A percentile compares a stretch with the other conserved stretches of the same genome.
Conservation (phyloP, 2,113 vertebrate genomes). For the Oreotrochilus melanogaster region DNA sequence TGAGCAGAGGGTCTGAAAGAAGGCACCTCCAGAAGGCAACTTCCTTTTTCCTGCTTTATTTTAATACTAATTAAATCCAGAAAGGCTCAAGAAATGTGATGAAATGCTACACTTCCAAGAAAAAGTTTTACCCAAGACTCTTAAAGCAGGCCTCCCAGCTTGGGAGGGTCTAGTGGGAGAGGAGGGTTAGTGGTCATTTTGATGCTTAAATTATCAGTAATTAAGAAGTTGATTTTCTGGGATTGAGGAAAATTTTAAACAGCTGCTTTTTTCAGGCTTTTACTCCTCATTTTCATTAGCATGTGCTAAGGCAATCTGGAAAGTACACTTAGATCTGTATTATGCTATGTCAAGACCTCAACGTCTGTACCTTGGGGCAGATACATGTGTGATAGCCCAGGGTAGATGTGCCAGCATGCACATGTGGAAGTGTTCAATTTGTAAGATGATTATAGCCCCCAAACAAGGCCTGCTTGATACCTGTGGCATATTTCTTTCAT, state of each 20-base stretch:
- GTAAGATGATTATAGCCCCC: constrained; percentile 80
- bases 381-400: constrained; percentile 60
- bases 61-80: constrained; percentile 68
- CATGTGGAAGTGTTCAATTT: constrained; percentile 86
- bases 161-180: constrained; percentile 47
- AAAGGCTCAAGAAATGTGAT: constrained; percentile 21
- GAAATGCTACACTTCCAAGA: constrained; percentile 30
- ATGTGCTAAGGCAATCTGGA: constrained; percentile 66
- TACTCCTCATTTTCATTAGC: constrained; percentile 52
- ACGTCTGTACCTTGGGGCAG: constrained; percentile 66
- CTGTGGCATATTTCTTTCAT: constrained; percentile 78
- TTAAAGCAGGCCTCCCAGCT: constrained; percentile 34
- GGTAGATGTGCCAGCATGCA: constrained; percentile 76
- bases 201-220: constrained; percentile 72
- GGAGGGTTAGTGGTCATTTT: constrained; percentile 53
- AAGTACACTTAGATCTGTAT: constrained; percentile 53
- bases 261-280: constrained; percentile 52
- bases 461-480: constrained; percentile 82
- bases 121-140: neutral
- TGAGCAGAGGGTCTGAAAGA: neutral
- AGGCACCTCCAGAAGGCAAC: neutral
- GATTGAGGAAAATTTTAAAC: constrained; percentile 70
- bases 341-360: constrained; percentile 52
- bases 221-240: constrained; percentile 66
- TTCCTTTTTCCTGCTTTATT: constrained; percentile 24